Conservation (phyloP, 2,113 vertebrate species). For the Labeo rohita region DNA sequence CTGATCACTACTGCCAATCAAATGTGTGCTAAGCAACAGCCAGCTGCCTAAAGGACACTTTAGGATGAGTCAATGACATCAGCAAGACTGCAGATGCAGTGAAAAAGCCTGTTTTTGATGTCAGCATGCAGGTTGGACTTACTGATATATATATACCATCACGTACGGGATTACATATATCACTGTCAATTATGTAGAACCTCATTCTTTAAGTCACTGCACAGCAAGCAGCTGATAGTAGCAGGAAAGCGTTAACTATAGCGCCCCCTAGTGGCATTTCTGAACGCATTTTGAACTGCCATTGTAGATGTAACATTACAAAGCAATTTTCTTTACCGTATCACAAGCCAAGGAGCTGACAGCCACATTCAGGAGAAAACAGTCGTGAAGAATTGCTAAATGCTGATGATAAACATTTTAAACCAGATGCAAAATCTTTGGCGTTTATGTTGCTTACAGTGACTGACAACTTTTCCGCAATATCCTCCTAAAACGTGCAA, state of each 20-base stretch:
- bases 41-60: slow-evolving; percentile 11
- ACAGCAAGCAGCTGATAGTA: neutral
- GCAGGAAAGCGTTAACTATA: neutral
- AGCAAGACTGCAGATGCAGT: neutral
- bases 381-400: neutral
- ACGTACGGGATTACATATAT: neutral
- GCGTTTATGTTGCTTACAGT: slow-evolving; percentile 35
- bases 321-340: neutral
- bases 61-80: neutral
- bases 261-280: neutral
- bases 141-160: slow-evolving; percentile 1
- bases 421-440: slow-evolving; percentile 34
- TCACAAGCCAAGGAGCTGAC: neutral
- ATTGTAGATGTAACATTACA: neutral
- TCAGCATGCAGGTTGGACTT: neutral
- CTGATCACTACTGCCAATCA: neutral
- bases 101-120: neutral
- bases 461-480: neutral
- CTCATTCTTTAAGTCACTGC: neutral
- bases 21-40: neutral
- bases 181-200: neutral
- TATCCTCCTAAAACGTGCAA: slow-evolving; percentile 30
- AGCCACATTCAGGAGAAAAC: neutral
- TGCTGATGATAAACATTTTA: neutral
- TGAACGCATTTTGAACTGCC: neutral